Conservation (phyloP, 2,113 vertebrate species). For the Syngnathus scovelli region DNA sequence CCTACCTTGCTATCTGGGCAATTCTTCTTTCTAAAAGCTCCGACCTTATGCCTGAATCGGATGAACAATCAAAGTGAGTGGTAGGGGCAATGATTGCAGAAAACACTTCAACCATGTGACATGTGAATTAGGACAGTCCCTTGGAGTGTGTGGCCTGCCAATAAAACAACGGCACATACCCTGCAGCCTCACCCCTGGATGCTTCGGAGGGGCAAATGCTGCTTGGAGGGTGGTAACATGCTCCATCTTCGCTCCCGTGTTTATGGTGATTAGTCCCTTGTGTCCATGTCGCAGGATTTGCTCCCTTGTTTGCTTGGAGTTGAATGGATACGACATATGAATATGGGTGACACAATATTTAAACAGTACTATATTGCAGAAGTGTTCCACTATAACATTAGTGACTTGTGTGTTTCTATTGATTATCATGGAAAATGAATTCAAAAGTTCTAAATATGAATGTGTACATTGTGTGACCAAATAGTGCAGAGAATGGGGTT, state of each 20-base stretch:
- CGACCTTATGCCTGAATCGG: slow-evolving; percentile 51
- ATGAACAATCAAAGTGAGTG: slow-evolving; percentile 9
- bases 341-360: no score
- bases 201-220: slow-evolving; percentile 32
- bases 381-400: neutral
- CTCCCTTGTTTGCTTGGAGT: slow-evolving; percentile 14
- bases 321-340: slow-evolving; percentile 24
- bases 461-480: no score
- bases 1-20: slow-evolving; percentile 61
- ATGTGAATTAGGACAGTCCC: neutral
- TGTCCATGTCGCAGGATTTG: slow-evolving; percentile 46
- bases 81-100: neutral
- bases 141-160: neutral
- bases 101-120: neutral
- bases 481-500: no score
- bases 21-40: slow-evolving; percentile 64
- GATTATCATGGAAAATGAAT: no score
- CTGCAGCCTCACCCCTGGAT: slow-evolving; percentile 40
- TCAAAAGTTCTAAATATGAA: no score
- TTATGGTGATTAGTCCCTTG: slow-evolving; percentile 47
- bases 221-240: slow-evolving; percentile 41
- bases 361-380: neutral
- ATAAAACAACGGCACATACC: slow-evolving; percentile 42
- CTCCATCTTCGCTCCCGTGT: slow-evolving; percentile 47
- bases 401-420: no score